A percentile compares a stretch with the other conserved stretches of the same genome.
These are phyloP conservation scores for Nomada fucata DNA, from an alignment of 2,888 invertebrate genomes.

Conservation along the genomic window DNA sequence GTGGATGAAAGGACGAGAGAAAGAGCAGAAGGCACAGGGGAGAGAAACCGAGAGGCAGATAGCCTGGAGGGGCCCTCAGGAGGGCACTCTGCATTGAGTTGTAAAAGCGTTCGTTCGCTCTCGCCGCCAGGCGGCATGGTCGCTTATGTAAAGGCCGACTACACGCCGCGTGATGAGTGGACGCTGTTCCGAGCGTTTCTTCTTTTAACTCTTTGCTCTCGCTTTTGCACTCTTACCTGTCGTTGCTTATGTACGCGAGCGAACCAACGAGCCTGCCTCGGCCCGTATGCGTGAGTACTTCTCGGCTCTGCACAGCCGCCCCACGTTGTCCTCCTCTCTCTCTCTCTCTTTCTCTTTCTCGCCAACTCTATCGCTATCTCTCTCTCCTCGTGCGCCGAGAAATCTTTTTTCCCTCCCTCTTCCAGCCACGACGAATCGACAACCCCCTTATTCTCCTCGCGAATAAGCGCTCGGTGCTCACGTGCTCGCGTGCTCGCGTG, in stretches of 20 bases:
- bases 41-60: conserved; percentile 49
- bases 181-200: conserved; percentile 82
- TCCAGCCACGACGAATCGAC: conserved; percentile 40
- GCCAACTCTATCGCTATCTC: too few species aligned
- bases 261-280: conserved; percentile 16
- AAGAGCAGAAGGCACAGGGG: conserved; percentile 39
- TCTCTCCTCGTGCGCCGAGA: not conserved
- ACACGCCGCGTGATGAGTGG: conserved; percentile 84
- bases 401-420: conserved; percentile 41
- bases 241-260: conserved; percentile 67
- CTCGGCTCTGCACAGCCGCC: conserved; percentile 54
- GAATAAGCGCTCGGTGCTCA: conserved; percentile 40
- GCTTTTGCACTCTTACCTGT: conserved; percentile 77
- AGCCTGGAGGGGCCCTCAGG: conserved; percentile 74
- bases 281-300: conserved; percentile 67
- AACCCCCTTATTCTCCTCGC: conserved; percentile 51
- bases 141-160: conserved; percentile 84
- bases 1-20: conserved; percentile 50
- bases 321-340: conserved; percentile 4
- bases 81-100: conserved; percentile 82
- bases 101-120: conserved; percentile 83
- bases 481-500: conserved; percentile 59
- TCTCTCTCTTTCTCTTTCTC: not conserved
- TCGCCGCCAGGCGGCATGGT: conserved; percentile 82
- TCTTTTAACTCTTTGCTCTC: conserved; percentile 81